Percentiles rank a stretch among this genome's conserved stretches.
Evolutionary conservation across 2,888 invertebrate species (phyloP).

Genomic region (Chloroclystis v-ata): DNA sequence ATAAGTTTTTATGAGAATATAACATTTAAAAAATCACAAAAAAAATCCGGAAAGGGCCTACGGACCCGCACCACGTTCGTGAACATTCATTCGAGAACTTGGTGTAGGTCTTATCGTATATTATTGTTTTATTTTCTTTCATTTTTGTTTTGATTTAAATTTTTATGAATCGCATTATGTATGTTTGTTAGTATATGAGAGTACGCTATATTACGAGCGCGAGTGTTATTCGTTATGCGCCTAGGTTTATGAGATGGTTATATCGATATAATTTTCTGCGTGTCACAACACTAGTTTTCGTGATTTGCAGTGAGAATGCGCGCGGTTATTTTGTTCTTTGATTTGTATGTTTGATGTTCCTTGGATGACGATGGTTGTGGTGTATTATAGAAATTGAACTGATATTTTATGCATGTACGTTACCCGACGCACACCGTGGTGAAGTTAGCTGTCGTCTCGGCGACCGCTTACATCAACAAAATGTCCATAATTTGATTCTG

Average conservation of each 20-base stretch:
- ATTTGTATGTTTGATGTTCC: slow-evolving; percentile 15
- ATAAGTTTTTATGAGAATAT: slow-evolving; percentile 42
- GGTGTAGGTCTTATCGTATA: slow-evolving; percentile 27
- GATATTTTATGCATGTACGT: slow-evolving; percentile 21
- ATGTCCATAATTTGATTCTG: slow-evolving; percentile 5
- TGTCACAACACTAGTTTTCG: slow-evolving; percentile 43
- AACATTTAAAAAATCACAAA: slow-evolving; percentile 50
- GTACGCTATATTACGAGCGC: slow-evolving; percentile 58
- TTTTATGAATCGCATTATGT: slow-evolving; percentile 61
- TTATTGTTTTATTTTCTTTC: slow-evolving; percentile 48
- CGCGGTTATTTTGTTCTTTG: slow-evolving; percentile 13
- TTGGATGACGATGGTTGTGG: slow-evolving; percentile 23
- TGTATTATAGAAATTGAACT: slow-evolving; percentile 24
- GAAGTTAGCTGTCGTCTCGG: slow-evolving; percentile 26
- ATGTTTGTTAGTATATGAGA: slow-evolving; percentile 44
- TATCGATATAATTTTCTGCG: slow-evolving; percentile 43
- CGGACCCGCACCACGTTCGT: slow-evolving; percentile 49
- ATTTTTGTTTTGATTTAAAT: slow-evolving; percentile 63
- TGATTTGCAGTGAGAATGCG: slow-evolving; percentile 14
- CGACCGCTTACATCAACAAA: slow-evolving; percentile 4
- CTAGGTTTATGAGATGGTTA: slow-evolving; percentile 34
- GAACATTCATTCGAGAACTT: slow-evolving; percentile 30
- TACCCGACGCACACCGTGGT: slow-evolving; percentile 42
- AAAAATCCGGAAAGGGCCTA: slow-evolving; percentile 58
- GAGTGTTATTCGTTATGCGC: slow-evolving; percentile 73